Evolutionary conservation across 2,797 vertebrate genomes (phyloP), one percentile per base, ranked within the genome.

Genomic region (Pristis pectinata): DNA sequence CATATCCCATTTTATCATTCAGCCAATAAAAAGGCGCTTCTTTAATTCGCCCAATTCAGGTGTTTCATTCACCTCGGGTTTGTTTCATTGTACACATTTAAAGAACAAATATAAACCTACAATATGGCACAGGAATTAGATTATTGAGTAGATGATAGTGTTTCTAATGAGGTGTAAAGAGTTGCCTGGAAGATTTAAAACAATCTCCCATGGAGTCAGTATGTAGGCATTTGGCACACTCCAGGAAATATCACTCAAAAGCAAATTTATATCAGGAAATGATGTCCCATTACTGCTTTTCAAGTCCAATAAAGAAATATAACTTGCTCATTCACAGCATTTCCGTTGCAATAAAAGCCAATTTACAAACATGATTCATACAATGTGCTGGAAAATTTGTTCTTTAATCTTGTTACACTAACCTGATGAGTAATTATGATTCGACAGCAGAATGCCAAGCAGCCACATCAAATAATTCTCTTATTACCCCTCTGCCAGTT

Each of bases 161-260:
- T 94, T 44, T 72, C 30, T 76, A 94, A 95, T 79, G 94, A 94
- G 70, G 67, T 80, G 49, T 67, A 76, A 94, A 82, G n/a, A 95
- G 94, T 94, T 95, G 85, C 87, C 85, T 95, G 94, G 95, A 95
- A 95, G 94, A 95, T 95, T 95, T 93, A 95, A 95, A 95, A 64
- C 94, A 95, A 74, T 95, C 95, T 77, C 94, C 95, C 80, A 92
- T 94, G 95, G 89, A 95, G 70, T 95, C 94, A 94, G 95, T 94
- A 67, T 91, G 82, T 56, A 44, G 95, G 79, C 94, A 95, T 95
- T 94, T 95, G 87, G 94, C 95, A 95, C 95, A 94, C 76, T 95
- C 95, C 95, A 95, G 95, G 95, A 95, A 95, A 94, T 82, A 79
- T 83, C 27, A 61, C 37, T 91, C 70, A 95, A 95, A 94, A 95